phyloP scores from a whole-genome alignment of 1,140 invertebrate species.

The Neodiprion virginianus region DNA sequence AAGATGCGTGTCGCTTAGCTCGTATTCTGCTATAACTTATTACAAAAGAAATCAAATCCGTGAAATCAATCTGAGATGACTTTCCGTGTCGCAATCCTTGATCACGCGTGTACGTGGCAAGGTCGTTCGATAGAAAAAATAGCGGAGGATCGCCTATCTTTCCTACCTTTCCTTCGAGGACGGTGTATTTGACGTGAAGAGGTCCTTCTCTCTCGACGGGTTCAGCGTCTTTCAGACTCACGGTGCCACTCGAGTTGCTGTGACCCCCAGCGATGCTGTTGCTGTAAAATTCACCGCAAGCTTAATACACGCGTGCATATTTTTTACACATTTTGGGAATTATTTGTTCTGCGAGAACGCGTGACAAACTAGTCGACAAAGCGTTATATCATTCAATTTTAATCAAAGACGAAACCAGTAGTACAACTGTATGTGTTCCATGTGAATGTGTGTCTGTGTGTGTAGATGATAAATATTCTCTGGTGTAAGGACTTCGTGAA shows the following conservation, averaged over 20 bases:
- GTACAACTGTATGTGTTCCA: no score
- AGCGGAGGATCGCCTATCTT: no score
- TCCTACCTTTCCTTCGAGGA: slow-evolving; percentile 80
- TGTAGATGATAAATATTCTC: no score
- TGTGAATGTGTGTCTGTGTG: no score
- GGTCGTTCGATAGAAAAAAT: no score
- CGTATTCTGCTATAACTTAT: no score
- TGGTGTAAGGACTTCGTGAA: no score
- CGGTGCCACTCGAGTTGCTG: slow-evolving; percentile 60
- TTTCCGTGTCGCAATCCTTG: no score
- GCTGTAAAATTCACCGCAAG: slow-evolving; percentile 33
- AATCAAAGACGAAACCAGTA: neutral
- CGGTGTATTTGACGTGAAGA: slow-evolving; percentile 81
- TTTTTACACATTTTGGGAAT: neutral
- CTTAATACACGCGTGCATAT: neutral
- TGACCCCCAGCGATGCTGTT: slow-evolving; percentile 53
- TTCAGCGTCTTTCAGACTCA: slow-evolving; percentile 53
- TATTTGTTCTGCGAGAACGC: neutral
- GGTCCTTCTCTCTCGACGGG: slow-evolving; percentile 71
- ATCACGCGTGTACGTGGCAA: no score
- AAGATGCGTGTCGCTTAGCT: no score
- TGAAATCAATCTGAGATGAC: no score
- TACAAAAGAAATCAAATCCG: no score
- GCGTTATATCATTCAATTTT: neutral
- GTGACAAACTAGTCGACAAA: neutral